Evolutionary conservation across 2,888 invertebrate species (phyloP), one percentile per base, ranked within the genome.

Genomic region (Drosophila pseudotakahashii): DNA sequence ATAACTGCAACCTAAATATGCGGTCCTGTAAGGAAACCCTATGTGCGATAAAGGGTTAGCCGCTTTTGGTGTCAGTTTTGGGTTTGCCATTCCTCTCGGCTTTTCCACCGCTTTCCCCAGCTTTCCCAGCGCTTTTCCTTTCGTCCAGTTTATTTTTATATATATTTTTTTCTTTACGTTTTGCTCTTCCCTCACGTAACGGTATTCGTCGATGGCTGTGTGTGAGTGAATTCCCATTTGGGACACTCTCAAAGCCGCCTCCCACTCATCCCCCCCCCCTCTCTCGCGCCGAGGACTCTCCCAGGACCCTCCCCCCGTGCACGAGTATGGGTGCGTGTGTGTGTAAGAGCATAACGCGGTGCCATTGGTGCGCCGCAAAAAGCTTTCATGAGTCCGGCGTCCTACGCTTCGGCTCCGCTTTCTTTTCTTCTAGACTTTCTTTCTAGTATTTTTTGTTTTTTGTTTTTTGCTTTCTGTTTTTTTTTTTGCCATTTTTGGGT

Each of bases 41-140:
- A 92, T 91, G 92, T 91, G 92, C 92, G 92, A 92, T 92, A 92
- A 92, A 92, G 92, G 92, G 92, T 92, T 92, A 92, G 92, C 92
- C 92, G 91, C 92, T 90, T 83, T 89, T 91, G 91, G 92, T 90
- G 89, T 91, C 90, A 89, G 89, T 89, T 90, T 90, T 90, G 90
- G 90, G 88, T 86, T 88, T 80, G 79, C 77, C 67, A 66, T 66
- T 66, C 54, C 66, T 67, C 42, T 67, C 42, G 52, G 53, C 53
- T 51, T 63, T 63, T 48, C 34, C 55, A 23, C 59, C 59, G 55
- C 59, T 57, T 50, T 48, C 57, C 58, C 58, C 59, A 55, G 55
- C 59, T 57, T 50, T 48, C 57, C 58, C 58, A 6, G 26, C 53
- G 11, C 45, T 6, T 47, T 47, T 30, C 45, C 45, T n/a, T 9